Conservation (phyloP, 2,797 vertebrate genomes). For the Huso huso region DNA sequence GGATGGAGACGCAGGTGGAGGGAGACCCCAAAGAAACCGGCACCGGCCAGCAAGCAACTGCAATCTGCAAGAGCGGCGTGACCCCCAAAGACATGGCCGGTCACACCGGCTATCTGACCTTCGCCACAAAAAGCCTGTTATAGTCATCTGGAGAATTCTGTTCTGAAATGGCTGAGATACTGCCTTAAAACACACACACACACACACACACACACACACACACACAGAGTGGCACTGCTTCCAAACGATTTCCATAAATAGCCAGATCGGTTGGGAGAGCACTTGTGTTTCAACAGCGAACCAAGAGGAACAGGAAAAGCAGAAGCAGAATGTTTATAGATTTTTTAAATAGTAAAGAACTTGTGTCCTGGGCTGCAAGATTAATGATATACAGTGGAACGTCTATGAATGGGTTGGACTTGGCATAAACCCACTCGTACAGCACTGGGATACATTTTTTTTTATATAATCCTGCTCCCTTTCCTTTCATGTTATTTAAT, state of each 20-base stretch:
- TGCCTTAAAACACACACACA: conserved; percentile 4
- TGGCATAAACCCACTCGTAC: not conserved
- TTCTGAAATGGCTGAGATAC: not conserved
- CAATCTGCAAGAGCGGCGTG: conserved; percentile 71
- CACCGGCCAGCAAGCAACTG: conserved; percentile 35
- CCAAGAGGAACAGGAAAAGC: no score
- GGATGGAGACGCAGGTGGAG: conserved; percentile 36
- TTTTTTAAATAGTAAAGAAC: no score
- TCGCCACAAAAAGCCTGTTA: conserved; percentile 81
- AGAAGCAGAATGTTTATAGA: no score
- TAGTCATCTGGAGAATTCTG: conserved; percentile 34
- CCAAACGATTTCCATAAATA: not conserved
- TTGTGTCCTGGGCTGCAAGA: no score
- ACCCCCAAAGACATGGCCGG: conserved; percentile 74
- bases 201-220: conserved; percentile 5
- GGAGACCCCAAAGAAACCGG: conserved; percentile 11
- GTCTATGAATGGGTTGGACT: not conserved
- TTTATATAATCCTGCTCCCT: not conserved
- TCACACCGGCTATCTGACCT: conserved; percentile 94
- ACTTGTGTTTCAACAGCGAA: not conserved
- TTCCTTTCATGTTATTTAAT: no score
- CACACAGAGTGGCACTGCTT: conserved; percentile 4
- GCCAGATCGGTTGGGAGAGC: not conserved
- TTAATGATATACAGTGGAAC: no score
- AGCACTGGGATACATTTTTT: not conserved